Conservation (phyloP, 2,888 invertebrate species). For the Eupithecia subfuscata region DNA sequence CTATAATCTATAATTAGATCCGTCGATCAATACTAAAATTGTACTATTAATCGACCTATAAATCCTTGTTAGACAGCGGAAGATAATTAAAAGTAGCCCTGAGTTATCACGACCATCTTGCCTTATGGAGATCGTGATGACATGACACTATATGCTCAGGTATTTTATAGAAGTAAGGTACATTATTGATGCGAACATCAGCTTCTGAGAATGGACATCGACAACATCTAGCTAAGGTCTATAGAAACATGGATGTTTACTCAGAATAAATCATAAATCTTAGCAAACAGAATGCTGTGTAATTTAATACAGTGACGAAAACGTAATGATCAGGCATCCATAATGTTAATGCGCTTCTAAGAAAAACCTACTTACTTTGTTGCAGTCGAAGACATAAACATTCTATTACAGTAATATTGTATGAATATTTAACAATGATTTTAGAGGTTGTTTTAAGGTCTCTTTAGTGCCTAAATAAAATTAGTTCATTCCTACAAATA, state of each 20-base stretch:
- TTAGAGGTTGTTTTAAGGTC: neutral
- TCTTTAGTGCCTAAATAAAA: neutral
- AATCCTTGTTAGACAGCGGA: conserved; percentile 60
- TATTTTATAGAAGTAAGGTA: conserved; percentile 4
- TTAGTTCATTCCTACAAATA: neutral
- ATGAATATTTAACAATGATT: neutral
- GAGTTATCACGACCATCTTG: conserved; percentile 60
- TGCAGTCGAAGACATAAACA: neutral
- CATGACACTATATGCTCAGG: conserved; percentile 44
- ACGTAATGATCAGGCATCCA: conserved; percentile 24
- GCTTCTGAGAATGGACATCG: neutral
- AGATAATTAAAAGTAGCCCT: conserved; percentile 68
- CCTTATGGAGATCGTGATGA: conserved; percentile 59
- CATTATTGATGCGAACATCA: conserved; percentile 1
- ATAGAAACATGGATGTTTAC: conserved; percentile 2
- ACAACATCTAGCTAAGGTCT: neutral
- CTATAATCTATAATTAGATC: neutral
- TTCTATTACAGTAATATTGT: conserved; percentile 6
- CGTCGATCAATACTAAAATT: conserved; percentile 1
- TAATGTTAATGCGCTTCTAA: conserved; percentile 29
- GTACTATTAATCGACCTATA: neutral
- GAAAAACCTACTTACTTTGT: conserved; percentile 16
- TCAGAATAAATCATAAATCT: conserved; percentile 19
- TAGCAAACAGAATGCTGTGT: conserved; percentile 17
- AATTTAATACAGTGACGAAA: conserved; percentile 34